Conservation (phyloP, 2,888 invertebrate species). For the Phanerotoma sp. region DNA sequence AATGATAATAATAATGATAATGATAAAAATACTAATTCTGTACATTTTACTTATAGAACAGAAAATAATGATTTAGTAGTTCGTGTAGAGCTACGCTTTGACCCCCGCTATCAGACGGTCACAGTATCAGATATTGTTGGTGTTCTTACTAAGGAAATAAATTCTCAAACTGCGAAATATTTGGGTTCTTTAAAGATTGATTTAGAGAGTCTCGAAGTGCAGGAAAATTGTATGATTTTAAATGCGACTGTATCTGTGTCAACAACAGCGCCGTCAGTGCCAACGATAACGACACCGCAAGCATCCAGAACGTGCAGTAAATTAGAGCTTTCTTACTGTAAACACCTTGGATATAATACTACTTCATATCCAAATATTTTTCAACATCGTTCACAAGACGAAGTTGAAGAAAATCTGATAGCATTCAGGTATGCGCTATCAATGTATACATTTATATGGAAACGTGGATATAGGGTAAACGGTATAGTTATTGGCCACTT, state of each 20-base stretch:
- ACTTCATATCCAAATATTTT: constrained; percentile 84
- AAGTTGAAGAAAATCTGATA: constrained; percentile 75
- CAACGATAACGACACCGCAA: constrained; percentile 61
- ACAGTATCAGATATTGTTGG: constrained; percentile 67
- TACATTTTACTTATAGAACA: constrained; percentile 55
- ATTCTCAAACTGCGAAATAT: constrained; percentile 62
- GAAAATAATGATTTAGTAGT: constrained; percentile 75
- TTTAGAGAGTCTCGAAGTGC: constrained; percentile 67
- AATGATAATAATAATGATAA: neutral
- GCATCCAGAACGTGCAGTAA: constrained; percentile 69
- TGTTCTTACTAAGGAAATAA: constrained; percentile 69
- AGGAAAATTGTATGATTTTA: constrained; percentile 57
- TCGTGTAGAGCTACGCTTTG: constrained; percentile 83
- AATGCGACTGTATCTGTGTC: constrained; percentile 54
- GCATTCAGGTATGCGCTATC: constrained; percentile 72
- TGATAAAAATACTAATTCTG: neutral
- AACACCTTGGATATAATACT: constrained; percentile 72
- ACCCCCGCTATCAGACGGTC: constrained; percentile 70
- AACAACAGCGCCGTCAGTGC: constrained; percentile 42
- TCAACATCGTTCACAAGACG: constrained; percentile 66
- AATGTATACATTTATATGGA: no score
- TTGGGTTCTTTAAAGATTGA: constrained; percentile 69
- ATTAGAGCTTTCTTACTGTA: constrained; percentile 70
- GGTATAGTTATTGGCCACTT: no score
- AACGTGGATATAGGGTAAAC: no score